Base-by-base conservation (phyloP, 2,888 invertebrate genomes). In the Helobdella robusta region DNA sequence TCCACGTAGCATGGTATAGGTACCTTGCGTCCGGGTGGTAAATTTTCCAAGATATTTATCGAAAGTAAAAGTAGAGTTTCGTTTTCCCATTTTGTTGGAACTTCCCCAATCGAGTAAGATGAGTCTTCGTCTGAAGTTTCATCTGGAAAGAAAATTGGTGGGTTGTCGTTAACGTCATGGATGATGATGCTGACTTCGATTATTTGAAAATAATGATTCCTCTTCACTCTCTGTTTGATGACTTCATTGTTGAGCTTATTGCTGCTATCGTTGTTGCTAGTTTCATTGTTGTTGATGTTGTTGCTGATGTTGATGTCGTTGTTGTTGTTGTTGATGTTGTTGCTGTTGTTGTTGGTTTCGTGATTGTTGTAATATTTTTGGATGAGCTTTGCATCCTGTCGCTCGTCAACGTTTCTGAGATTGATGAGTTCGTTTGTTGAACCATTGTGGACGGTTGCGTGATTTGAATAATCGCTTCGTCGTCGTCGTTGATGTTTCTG, bases 121-220 rank as follows among this genome's bases (percentile, higher is more conserved):
- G n/a, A n/a, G n/a, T n/a, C n/a, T n/a, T n/a, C n/a, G n/a, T n/a
- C n/a, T n/a, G n/a, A n/a, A n/a, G n/a, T n/a, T n/a, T n/a, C n/a
- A 23, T 62, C 62, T 48, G 50, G 23, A 25, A 62, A 30, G 46
- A 62, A 62, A 6, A 30, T 32, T n/a, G 50, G 62, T 1, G 62
- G 32, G 20, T 62, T 62, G 62, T 62, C 62, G 62, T 62, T 62
- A 23, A 50, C 25, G 62, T 62, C 62, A 20, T 23, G n/a, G 50
- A 62, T 34, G 18, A 62, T 35, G 46, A 62, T 28, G 15, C 32
- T 30, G 2, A 62, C 15, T 35, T 62, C 62, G 46, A 62, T 20
- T 6, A 62, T 40, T 50, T 50, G 50, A n/a, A 62, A 44, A 32
- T 50, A 62, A n/a, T 62, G 48, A 30, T 44, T 50, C 30, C 62